phyloP scores from a whole-genome alignment of 2,113 vertebrate species.

The Micronisus gabar region DNA sequence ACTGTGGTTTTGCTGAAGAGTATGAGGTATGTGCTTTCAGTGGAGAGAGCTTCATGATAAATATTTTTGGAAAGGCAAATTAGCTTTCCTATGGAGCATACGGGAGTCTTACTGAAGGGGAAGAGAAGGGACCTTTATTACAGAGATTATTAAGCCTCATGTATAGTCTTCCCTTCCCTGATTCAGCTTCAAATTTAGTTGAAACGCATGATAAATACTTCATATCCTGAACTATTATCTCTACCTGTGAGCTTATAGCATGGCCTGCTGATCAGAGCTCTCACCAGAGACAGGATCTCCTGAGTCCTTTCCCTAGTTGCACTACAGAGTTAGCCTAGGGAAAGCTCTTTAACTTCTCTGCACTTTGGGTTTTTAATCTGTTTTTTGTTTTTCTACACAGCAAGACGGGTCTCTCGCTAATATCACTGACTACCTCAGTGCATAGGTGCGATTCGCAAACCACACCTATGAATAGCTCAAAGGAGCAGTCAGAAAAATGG shows the following conservation, averaged over 20 bases:
- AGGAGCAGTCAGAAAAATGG: background rate
- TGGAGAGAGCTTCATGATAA: background rate
- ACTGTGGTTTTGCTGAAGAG: conserved; percentile 94
- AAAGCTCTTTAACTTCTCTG: background rate
- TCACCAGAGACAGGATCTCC: background rate
- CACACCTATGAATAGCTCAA: background rate
- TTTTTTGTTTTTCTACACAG: background rate
- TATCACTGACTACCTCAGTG: background rate
- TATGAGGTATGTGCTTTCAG: conserved; percentile 82
- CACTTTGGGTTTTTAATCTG: background rate
- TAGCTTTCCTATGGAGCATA: background rate
- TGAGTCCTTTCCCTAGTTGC: background rate
- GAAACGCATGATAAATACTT: background rate
- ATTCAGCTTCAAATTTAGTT: background rate
- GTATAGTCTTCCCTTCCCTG: background rate
- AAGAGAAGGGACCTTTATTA: background rate
- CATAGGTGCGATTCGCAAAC: background rate
- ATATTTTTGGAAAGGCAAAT: background rate
- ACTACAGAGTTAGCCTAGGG: background rate
- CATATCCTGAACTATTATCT: background rate
- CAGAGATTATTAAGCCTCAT: background rate
- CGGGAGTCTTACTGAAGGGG: background rate
- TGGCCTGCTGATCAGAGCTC: background rate
- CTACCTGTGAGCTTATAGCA: background rate
- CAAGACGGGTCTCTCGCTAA: background rate